Base-by-base conservation (phyloP, 2,797 vertebrate species). In the Choloepus didactylus region DNA sequence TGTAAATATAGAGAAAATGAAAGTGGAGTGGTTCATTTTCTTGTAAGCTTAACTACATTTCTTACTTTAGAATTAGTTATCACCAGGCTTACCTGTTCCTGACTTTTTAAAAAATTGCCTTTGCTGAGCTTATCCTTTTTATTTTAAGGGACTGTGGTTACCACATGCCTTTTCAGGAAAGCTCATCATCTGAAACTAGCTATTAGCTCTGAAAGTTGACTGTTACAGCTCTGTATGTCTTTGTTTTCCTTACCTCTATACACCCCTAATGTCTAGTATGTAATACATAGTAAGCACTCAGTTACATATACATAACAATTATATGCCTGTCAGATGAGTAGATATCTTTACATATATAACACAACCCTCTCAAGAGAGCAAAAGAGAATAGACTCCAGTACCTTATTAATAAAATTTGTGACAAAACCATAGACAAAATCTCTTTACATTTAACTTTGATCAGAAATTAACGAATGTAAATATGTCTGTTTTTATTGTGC, bases 401-500 rank as follows among this genome's bases (percentile, higher is more conserved):
- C 35, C 18, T 60, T 77, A 56, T 62, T 67, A 93, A 67, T 44
- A 73, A 82, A 41, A 79, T 44, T 21, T 51, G 19, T 85, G 72
- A 87, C 8, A 7, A 67, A 25, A 21, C 25, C 9, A 12, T 60
- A 38, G 64, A 80, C 6, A 60, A 82, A 79, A 59, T 85, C 51
- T 94, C 44, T 84, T 76, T 44, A 56, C n/a, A 49, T 88, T 93
- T 72, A 70, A 73, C 46, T 79, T 89, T 44, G 60, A 77, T 79
- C 89, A 96, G 49, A 95, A 92, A 70, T 75, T 64, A 91, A 83
- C 70, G 21, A 87, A 56, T 84, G 44, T 69, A 44, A 82, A 16
- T 76, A 64, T 92, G 25, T 66, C 25, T 90, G 16, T 92, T 62
- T 38, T 11, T 69, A 0, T 64, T 66, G 18, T 95, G 80, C 96